phyloP scores from a whole-genome alignment of 2,888 invertebrate species.

The Drosophila antonietae region DNA sequence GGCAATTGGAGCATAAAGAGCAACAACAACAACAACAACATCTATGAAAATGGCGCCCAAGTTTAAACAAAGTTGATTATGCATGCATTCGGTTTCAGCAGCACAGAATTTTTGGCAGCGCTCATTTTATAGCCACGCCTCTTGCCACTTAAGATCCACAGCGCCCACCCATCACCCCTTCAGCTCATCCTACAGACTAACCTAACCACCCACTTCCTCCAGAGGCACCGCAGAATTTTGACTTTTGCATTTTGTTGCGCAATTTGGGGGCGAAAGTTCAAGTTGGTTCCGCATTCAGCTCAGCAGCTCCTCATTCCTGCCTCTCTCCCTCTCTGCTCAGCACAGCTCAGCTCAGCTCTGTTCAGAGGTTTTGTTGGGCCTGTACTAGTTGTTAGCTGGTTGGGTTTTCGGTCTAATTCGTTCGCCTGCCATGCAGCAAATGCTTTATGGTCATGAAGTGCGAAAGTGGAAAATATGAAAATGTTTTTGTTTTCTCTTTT shows the following conservation, averaged over 20 bases:
- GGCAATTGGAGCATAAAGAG: constrained; percentile 71
- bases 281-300: constrained; percentile 61
- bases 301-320: constrained; percentile 2
- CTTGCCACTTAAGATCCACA: neutral
- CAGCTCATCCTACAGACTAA: neutral
- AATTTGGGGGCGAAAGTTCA: constrained; percentile 75
- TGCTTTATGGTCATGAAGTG: constrained; percentile 80
- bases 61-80: constrained; percentile 81
- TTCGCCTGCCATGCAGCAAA: constrained; percentile 66
- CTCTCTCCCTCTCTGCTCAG: constrained; percentile 1
- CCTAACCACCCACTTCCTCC: constrained; percentile 16
- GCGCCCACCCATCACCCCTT: neutral
- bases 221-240: constrained; percentile 61
- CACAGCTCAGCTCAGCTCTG: constrained; percentile 4
- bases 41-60: constrained; percentile 65
- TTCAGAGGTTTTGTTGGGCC: constrained; percentile 44
- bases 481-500: constrained; percentile 28
- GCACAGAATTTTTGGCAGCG: constrained; percentile 70
- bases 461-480: constrained; percentile 79
- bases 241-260: constrained; percentile 80
- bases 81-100: constrained; percentile 80
- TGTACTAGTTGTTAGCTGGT: constrained; percentile 32
- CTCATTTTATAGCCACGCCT: constrained; percentile 73
- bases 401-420: constrained; percentile 69
- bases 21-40: constrained; percentile 43